phyloP scores from a whole-genome alignment of 2,113 vertebrate genomes.

The Cathartes aura region DNA sequence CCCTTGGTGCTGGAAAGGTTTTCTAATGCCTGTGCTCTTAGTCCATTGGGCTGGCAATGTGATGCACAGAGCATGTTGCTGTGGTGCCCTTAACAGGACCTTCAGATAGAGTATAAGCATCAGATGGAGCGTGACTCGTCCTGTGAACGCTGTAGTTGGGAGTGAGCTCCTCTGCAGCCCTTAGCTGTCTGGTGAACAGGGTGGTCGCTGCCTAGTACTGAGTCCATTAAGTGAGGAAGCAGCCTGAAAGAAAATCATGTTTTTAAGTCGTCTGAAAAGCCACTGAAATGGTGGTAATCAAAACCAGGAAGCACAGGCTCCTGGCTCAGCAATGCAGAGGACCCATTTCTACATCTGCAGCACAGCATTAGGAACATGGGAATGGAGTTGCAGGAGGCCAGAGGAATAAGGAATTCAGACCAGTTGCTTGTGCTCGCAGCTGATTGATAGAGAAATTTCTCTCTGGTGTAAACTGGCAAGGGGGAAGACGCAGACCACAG shows the following conservation, averaged over 20 bases:
- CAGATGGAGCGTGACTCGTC: neutral
- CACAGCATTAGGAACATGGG: neutral
- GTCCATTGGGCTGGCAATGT: neutral
- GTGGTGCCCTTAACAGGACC: neutral
- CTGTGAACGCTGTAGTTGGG: fast-evolving
- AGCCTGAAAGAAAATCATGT: neutral
- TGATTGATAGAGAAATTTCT: neutral
- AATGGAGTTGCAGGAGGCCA: neutral
- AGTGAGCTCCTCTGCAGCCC: neutral
- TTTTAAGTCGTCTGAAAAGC: neutral
- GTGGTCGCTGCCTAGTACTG: neutral
- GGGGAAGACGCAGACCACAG: neutral
- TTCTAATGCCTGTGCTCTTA: neutral
- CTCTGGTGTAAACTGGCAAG: neutral
- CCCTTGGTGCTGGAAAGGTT: neutral
- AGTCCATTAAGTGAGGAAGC: neutral
- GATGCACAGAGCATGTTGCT: neutral
- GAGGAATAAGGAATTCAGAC: neutral
- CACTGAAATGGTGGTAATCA: neutral
- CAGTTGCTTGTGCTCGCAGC: neutral
- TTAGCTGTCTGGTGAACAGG: neutral
- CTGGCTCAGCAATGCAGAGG: neutral
- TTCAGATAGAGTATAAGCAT: neutral
- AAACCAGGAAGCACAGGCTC: neutral
- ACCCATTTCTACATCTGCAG: neutral